Percentiles rank a stretch among this genome's conserved stretches.
phyloP scores from a whole-genome alignment of 2,797 vertebrate species.

The Oryzias sinensis region DNA sequence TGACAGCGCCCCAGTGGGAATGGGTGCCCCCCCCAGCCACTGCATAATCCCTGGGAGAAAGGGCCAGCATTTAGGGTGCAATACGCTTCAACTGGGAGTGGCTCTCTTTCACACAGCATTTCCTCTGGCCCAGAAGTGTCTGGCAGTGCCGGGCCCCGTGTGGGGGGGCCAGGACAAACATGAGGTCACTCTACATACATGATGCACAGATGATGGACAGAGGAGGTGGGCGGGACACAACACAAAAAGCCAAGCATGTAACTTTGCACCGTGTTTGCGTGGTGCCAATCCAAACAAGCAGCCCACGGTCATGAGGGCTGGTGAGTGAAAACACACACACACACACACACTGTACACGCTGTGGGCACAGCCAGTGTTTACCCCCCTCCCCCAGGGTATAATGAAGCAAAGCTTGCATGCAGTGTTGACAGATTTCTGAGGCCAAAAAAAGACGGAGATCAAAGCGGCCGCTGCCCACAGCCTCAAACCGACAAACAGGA shows the following conservation, averaged over 20 bases:
- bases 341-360: conserved; percentile 17
- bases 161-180: conserved; percentile 66
- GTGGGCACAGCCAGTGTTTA: conserved; percentile 57
- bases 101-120: conserved; percentile 67
- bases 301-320: conserved; percentile 31
- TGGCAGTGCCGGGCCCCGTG: conserved; percentile 55
- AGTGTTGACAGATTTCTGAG: conserved; percentile 31
- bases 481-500: conserved; percentile 58
- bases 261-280: conserved; percentile 40
- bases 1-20: conserved; percentile 71
- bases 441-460: conserved; percentile 24
- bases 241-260: conserved; percentile 21
- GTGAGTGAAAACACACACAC: conserved; percentile 32
- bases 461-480: conserved; percentile 40
- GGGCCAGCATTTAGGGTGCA: conserved; percentile 70
- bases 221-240: conserved; percentile 21
- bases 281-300: conserved; percentile 55
- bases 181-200: conserved; percentile 44
- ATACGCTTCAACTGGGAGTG: conserved; percentile 74
- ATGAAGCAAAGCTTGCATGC: conserved; percentile 47
- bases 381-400: conserved; percentile 32
- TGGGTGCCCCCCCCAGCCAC: conserved; percentile 46
- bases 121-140: conserved; percentile 76
- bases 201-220: conserved; percentile 22
- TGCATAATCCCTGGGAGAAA: conserved; percentile 78